A percentile compares a stretch with the other conserved stretches of the same genome.
Evolutionary conservation across 2,113 vertebrate species (phyloP).

Genomic region (Neodontobutis hainanensis): DNA sequence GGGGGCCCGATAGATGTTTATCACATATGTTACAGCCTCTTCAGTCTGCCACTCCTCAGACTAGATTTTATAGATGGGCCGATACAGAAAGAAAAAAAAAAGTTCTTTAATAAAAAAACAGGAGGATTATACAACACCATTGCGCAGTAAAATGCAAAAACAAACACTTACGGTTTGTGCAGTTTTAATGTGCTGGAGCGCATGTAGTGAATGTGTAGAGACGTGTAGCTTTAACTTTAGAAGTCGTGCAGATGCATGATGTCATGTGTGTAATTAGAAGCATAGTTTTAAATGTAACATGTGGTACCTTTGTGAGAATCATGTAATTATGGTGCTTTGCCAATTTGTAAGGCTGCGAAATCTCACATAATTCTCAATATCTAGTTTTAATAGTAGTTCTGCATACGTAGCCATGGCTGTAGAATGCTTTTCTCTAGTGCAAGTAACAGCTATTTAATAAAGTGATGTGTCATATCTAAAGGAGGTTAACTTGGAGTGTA

Average conservation of each 20-base stretch:
- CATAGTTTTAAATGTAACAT: neutral
- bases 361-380: neutral
- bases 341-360: neutral
- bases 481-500: no score
- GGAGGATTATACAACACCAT: no score
- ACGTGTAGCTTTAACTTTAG: neutral
- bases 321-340: neutral
- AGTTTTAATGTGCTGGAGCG: no score
- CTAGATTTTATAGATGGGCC: neutral
- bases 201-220: neutral
- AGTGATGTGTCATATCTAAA: no score
- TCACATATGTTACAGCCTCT: neutral
- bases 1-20: neutral
- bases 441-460: no score
- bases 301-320: neutral
- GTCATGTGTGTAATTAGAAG: conserved; percentile 7
- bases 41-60: neutral
- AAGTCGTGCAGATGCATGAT: neutral
- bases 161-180: no score
- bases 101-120: no score
- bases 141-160: neutral
- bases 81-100: neutral
- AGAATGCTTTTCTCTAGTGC: no score
- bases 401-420: no score
- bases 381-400: no score